phyloP scores from a whole-genome alignment of 2,888 invertebrate genomes.

The Meteorus colon region DNA sequence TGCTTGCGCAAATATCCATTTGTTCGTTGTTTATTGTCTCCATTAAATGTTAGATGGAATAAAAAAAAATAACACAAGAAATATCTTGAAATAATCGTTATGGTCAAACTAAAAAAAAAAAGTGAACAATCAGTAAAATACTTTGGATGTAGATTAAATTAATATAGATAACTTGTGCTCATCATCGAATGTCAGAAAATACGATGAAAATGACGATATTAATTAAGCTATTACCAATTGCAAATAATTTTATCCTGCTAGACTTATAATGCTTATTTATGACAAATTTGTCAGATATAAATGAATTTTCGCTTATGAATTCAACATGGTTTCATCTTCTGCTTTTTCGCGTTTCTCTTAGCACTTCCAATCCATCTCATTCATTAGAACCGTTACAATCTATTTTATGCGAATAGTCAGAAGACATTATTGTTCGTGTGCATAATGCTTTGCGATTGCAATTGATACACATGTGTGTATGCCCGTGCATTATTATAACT shows the following conservation, averaged over 20 bases:
- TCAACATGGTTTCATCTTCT: conserved; percentile 7
- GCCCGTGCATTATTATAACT: conserved; percentile 16
- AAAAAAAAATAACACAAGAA: conserved; percentile 36
- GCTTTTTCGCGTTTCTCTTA: conserved; percentile 13
- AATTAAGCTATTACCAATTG: conserved; percentile 61
- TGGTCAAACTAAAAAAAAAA: not conserved
- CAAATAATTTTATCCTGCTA: conserved; percentile 54
- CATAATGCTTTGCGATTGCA: conserved; percentile 55
- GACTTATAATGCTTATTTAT: conserved; percentile 21
- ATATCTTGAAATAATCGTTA: conserved; percentile 52
- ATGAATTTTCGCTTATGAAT: not conserved
- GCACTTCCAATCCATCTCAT: not conserved
- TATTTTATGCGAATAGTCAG: not conserved
- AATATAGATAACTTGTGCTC: conserved; percentile 51
- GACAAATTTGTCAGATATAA: not conserved
- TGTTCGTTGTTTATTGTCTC: conserved; percentile 38
- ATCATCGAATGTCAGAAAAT: conserved; percentile 37
- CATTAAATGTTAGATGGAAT: conserved; percentile 37
- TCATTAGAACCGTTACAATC: not conserved
- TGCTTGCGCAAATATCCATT: conserved; percentile 11
- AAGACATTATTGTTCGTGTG: conserved; percentile 47
- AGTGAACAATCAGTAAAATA: conserved; percentile 62
- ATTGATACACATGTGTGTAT: conserved; percentile 36
- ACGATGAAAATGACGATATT: conserved; percentile 40
- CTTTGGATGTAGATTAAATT: conserved; percentile 64